Evolutionary conservation across 2,113 vertebrate species (phyloP).

Genomic region (Coregonus clupeaformis): DNA sequence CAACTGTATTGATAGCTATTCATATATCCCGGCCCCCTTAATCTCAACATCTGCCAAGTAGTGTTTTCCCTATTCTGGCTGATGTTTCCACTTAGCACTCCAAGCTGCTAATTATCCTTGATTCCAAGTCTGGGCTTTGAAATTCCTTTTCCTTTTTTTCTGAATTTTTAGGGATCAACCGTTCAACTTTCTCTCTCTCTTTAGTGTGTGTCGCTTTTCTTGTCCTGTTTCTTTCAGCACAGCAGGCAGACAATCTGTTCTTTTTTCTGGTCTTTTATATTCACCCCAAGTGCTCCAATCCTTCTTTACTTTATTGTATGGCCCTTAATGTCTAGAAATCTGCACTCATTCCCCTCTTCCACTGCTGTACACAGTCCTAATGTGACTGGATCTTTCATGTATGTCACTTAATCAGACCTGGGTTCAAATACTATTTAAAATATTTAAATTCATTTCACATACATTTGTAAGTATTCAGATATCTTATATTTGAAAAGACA

Average conservation of each 20-base stretch:
- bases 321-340: conserved; percentile 5
- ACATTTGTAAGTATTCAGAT: too few relatives aligned
- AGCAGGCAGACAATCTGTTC: too few relatives aligned
- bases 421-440: too few relatives aligned
- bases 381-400: too few relatives aligned
- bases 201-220: conserved; percentile 28
- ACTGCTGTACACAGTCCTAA: too few relatives aligned
- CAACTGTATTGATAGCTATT: conserved; percentile 14
- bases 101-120: conserved; percentile 66
- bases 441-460: too few relatives aligned
- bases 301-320: conserved; percentile 17
- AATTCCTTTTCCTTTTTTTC: conserved; percentile 45
- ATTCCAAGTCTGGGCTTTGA: conserved; percentile 57
- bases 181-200: conserved; percentile 38
- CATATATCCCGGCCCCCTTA: conserved; percentile 48
- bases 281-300: conserved; percentile 14
- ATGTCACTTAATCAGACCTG: too few relatives aligned
- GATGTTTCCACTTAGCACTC: conserved; percentile 54
- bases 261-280: too few relatives aligned
- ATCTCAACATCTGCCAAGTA: conserved; percentile 53
- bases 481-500: too few relatives aligned
- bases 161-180: conserved; percentile 36
- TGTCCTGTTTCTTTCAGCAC: neutral
- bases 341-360: neutral
- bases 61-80: conserved; percentile 49